Base-by-base conservation (phyloP, 92 coral and sea anemone species). In the Virgularia gustaviana region DNA sequence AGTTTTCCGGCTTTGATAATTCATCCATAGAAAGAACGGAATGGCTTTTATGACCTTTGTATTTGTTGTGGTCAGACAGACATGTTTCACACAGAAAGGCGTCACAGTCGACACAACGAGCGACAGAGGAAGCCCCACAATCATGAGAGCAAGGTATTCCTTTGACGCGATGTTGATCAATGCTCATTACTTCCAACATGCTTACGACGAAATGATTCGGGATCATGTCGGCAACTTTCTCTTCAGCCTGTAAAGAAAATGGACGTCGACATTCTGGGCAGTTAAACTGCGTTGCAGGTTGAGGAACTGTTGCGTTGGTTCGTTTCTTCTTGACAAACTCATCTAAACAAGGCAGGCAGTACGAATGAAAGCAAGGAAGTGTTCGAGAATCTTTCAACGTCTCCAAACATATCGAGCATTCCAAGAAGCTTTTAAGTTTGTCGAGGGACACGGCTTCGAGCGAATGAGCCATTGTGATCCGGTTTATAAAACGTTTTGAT, bases 331-430 rank as follows among this genome's bases (percentile, higher is more conserved):
- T 28, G 29, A 68, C 75, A 27, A 29, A 68, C n/a, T 23, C 51
- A 47, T 68, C 75, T 31, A 68, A 34, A 22, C 75, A 68, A 23
- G 24, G 34, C 13, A 47, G 47, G 25, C 75, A 68, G 36, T 25
- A 68, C 39, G 75, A 68, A 51, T 68, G 75, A 53, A 68, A 54
- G 54, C 75, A 68, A 0, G 25, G 45, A 59, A 68, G 19, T 34
- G 61, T 68, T 10, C 75, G 75, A 6, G 75, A 61, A 49, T 68
- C 61, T 4, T 68, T 38, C 8, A 68, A 38, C 22, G 61, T 31
- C 61, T 68, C 75, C 34, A 47, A 27, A 49, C 75, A 49, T 10
- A 68, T 68, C 36, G 75, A 68, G 23, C 75, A 68, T 32, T 49
- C 34, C 0, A 68, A 45, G 30, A 68, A 68, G 15, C 15, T 15